phyloP scores from a whole-genome alignment of 2,888 invertebrate species.

The Nebria salina region DNA sequence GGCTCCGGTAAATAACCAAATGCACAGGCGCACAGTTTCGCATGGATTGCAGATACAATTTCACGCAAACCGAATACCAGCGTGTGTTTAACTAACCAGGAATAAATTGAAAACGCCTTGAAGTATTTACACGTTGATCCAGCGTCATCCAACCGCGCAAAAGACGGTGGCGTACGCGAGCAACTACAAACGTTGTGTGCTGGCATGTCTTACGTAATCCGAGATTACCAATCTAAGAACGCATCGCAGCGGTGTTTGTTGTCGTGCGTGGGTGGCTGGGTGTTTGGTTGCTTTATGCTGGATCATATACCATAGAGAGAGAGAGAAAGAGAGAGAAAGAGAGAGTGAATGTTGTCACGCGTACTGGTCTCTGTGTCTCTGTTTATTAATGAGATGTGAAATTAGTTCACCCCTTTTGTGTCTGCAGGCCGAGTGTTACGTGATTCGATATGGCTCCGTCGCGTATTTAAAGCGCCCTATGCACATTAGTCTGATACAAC shows the following conservation, averaged over 20 bases:
- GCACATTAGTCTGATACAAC: background rate
- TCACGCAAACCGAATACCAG: background rate
- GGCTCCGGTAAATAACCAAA: background rate
- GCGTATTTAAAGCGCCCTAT: background rate
- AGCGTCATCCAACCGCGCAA: background rate
- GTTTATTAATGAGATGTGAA: conserved; percentile 1
- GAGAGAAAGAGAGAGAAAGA: background rate
- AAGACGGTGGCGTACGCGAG: background rate
- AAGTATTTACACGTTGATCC: background rate
- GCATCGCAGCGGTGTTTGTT: background rate
- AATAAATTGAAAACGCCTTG: background rate
- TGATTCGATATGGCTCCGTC: background rate
- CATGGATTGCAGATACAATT: background rate
- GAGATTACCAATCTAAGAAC: conserved; percentile 1
- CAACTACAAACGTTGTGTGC: background rate
- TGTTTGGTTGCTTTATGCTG: background rate
- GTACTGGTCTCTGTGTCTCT: background rate
- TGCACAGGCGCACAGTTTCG: background rate
- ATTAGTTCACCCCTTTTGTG: background rate
- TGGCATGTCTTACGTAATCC: background rate
- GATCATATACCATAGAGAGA: background rate
- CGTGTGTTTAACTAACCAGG: conserved; percentile 1
- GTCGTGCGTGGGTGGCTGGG: background rate
- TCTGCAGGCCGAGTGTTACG: background rate
- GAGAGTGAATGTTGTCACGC: background rate